A percentile compares a stretch with the other conserved stretches of the same genome.
phyloP scores from a whole-genome alignment of 2,797 vertebrate genomes.

The Limnodromus scolopaceus region DNA sequence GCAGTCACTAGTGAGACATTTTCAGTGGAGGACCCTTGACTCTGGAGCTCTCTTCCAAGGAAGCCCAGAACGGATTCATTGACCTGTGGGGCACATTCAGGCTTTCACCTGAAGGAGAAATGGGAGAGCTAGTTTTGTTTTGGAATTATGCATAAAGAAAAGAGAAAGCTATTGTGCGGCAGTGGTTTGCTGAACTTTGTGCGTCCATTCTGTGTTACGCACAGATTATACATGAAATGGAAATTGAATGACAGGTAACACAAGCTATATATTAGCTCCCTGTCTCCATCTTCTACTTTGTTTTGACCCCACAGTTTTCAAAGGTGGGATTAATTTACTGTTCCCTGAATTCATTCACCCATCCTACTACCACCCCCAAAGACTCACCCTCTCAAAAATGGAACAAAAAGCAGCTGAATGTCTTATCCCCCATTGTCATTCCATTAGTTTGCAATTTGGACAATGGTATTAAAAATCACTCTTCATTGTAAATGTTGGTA shows the following conservation, averaged over 20 bases:
- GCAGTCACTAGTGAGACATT: background rate
- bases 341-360: background rate
- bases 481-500: background rate
- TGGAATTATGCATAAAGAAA: background rate
- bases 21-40: conserved; percentile 21
- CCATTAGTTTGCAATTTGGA: background rate
- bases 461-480: background rate
- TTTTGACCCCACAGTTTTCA: background rate
- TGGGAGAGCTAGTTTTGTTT: background rate
- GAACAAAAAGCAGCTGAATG: background rate
- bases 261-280: background rate
- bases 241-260: background rate
- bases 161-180: background rate
- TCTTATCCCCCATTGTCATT: background rate
- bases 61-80: background rate
- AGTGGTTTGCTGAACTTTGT: background rate
- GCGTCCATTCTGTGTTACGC: accelerated
- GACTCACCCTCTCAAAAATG: background rate
- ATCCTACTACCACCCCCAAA: background rate
- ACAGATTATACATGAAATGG: accelerated
- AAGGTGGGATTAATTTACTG: background rate
- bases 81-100: background rate
- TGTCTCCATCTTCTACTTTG: background rate
- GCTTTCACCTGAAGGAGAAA: conserved; percentile 30
- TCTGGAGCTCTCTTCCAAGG: background rate